These are phyloP conservation scores for Epinephelus malabaricus DNA, from an alignment of 2,797 vertebrate genomes.

Conservation along the genomic window DNA sequence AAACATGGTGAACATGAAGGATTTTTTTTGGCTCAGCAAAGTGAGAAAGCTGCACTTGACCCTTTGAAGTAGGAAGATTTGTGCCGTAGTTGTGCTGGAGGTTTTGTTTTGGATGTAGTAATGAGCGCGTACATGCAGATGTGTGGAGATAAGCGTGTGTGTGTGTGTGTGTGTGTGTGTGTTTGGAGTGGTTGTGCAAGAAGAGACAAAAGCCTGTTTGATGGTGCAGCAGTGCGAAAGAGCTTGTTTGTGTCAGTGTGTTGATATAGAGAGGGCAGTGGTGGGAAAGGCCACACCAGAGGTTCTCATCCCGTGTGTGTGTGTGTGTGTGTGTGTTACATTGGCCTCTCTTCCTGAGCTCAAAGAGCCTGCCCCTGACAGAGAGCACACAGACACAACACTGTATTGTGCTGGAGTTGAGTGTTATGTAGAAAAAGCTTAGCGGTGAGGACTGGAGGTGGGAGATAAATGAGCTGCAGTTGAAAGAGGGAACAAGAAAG, in stretches of 20 bases:
- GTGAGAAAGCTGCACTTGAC: constrained; percentile 35
- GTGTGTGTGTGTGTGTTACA: constrained; percentile 24
- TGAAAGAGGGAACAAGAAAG: constrained; percentile 38
- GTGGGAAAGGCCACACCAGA: constrained; percentile 83
- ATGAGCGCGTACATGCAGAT: constrained; percentile 61
- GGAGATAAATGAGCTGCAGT: constrained; percentile 58
- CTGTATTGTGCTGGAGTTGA: constrained; percentile 60
- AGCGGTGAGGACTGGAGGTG: constrained; percentile 46
- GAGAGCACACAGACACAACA: constrained; percentile 77
- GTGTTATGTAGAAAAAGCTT: constrained; percentile 45
- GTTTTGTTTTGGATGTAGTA: constrained; percentile 60
- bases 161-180: constrained; percentile 9
- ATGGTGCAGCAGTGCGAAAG: constrained; percentile 67
- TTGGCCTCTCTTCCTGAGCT: constrained; percentile 77
- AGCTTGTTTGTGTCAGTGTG: constrained; percentile 74
- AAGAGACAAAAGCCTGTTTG: constrained; percentile 74
- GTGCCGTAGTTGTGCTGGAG: constrained; percentile 7
- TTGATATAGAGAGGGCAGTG: constrained; percentile 76
- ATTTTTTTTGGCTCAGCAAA: neutral
- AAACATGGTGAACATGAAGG: neutral
- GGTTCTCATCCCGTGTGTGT: constrained; percentile 79
- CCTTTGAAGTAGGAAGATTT: constrained; percentile 31
- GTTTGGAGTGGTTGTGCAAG: constrained; percentile 40
- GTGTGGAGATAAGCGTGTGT: constrained; percentile 49
- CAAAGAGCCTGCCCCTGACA: constrained; percentile 70